A percentile compares a stretch with the other conserved stretches of the same genome.
Evolutionary conservation across 2,888 invertebrate genomes (phyloP).

Genomic region (Pterobdella sp.): DNA sequence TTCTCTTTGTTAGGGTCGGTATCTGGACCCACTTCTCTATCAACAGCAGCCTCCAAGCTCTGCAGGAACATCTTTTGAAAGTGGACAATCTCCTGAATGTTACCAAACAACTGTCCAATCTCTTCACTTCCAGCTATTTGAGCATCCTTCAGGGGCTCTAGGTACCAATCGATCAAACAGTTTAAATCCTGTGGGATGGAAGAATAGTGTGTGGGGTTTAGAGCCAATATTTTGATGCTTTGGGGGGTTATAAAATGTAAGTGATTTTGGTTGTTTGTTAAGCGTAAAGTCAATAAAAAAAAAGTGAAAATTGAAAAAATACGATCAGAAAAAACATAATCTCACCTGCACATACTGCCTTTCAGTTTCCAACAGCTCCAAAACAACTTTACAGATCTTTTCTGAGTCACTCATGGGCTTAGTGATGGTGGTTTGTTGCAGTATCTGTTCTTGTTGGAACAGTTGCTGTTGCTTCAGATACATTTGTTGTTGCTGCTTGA

Average conservation of each 20-base stretch:
- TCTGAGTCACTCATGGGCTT: slow-evolving; percentile 79
- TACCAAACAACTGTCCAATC: slow-evolving; percentile 89
- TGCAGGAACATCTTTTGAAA: slow-evolving; percentile 92
- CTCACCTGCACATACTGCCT: slow-evolving; percentile 85
- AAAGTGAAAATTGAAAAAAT: background rate
- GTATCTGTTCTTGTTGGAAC: background rate
- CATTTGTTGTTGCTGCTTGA: slow-evolving; percentile 8
- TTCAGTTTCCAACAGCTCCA: slow-evolving; percentile 91
- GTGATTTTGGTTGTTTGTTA: background rate
- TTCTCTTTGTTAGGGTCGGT: slow-evolving; percentile 23
- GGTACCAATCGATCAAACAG: slow-evolving; percentile 77
- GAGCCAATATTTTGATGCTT: background rate
- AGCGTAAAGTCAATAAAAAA: background rate
- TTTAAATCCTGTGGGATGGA: slow-evolving; percentile 75
- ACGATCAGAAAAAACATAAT: slow-evolving; percentile 4
- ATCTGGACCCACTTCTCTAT: slow-evolving; percentile 76
- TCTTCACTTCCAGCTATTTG: slow-evolving; percentile 63
- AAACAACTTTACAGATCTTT: slow-evolving; percentile 84
- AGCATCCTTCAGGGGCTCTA: slow-evolving; percentile 90
- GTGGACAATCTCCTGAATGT: slow-evolving; percentile 92
- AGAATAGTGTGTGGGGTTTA: background rate
- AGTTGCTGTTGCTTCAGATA: background rate
- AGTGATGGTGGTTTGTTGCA: background rate
- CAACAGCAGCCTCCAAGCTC: slow-evolving; percentile 57
- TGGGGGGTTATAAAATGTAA: background rate